Evolutionary conservation across 1,140 invertebrate genomes (phyloP).

Genomic region (Drosophila elegans): DNA sequence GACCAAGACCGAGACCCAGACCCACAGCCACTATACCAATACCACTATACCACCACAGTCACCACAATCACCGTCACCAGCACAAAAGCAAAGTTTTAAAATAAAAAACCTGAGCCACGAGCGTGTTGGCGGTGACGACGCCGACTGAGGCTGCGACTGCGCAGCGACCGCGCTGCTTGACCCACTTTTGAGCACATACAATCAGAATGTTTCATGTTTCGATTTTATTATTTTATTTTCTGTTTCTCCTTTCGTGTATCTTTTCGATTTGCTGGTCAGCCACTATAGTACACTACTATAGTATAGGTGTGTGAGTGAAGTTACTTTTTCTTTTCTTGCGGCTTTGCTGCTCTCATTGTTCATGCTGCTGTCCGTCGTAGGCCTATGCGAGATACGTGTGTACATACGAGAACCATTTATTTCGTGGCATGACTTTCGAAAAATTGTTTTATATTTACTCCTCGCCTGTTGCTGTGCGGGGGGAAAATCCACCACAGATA

Average conservation of each 20-base stretch:
- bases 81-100: conserved; percentile 26
- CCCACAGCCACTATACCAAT: conserved; percentile 27
- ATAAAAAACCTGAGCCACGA: conserved; percentile 71
- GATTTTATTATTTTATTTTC: conserved; percentile 84
- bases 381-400: conserved; percentile 72
- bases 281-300: conserved; percentile 24
- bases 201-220: conserved; percentile 85
- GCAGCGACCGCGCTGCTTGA: conserved; percentile 59
- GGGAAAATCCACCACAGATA: conserved; percentile 22
- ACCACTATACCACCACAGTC: conserved; percentile 6
- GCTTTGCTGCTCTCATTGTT: conserved; percentile 79
- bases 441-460: conserved; percentile 49
- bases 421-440: conserved; percentile 78
- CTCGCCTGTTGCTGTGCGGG: conserved; percentile 14
- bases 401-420: conserved; percentile 75
- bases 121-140: conserved; percentile 61
- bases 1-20: conserved; percentile 36
- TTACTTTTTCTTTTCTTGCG: conserved; percentile 81
- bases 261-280: conserved; percentile 70
- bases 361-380: conserved; percentile 49
- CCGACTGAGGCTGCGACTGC: conserved; percentile 18
- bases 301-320: conserved; percentile 52
- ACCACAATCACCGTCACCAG: conserved; percentile 9
- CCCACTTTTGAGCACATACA: conserved; percentile 78
- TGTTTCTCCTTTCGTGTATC: conserved; percentile 77